Evolutionary conservation across 2,888 invertebrate genomes (phyloP), one percentile per base, ranked within the genome.

Genomic region (Glyphotaelius pellucidus): DNA sequence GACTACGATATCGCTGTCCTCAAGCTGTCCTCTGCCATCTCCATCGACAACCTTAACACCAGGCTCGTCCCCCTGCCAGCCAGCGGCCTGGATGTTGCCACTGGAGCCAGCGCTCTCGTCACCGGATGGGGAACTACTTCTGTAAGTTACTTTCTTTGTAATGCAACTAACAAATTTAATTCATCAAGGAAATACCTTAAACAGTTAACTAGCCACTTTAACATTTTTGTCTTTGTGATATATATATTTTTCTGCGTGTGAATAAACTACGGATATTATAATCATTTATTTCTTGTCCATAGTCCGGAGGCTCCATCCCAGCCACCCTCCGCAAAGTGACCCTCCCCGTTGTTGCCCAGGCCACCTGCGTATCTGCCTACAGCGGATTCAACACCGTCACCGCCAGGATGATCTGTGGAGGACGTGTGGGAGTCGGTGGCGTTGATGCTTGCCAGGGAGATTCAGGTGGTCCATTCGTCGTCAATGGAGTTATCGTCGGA

Each of bases 381-480:
- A 93, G 94, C 0, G 94, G 94, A 31, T 94, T 95, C 35, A 95
- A 95, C 1, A 92, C 94, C 0, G 94, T 96, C 25, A 94, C 95
- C 0, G 93, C 94, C 7, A 95, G 95, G 12, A 96, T 96, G 96
- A 93, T 96, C 14, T 96, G 96, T 93, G 96, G 96, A 1, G 94
- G 94, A 32, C 95, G 94, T 2, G 91, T 93, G 3, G 93, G 95
- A 5, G 95, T 95, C 2, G 94, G 95, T 0, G 95, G 94, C 52
- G 94, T 94, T 93, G 96, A 96, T 92, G 95, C 96, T 3, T 96
- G 96, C 92, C 96, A 96, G 94, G 97, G 96, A 1, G 97, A 97
- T 94, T 96, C 96, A 25, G 97, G 97, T 7, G 97, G 97, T 30
- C 97, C 97, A 47, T 94, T 97, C 67, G 96, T 96, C 31, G 94